Base-by-base conservation (phyloP, 2,797 vertebrate genomes). In the Manis javanica region DNA sequence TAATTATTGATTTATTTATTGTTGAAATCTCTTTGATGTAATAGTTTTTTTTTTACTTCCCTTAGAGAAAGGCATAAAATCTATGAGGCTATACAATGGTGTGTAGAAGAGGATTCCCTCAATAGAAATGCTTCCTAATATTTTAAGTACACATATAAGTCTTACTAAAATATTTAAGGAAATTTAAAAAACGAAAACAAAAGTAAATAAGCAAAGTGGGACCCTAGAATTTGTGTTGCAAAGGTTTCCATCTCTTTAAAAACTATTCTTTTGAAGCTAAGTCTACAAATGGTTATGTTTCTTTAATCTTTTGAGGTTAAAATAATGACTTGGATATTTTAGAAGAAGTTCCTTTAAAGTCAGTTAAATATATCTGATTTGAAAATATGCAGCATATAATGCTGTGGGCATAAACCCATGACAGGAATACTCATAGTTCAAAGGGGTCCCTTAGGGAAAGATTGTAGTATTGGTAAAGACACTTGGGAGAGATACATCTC, bases 1-100 rank as follows among this genome's bases (percentile, higher is more conserved):
- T 83, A 89, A 61, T 34, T 89, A 86, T 84, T 94, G 49, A 90
- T 74, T 83, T 82, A 49, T 77, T 46, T 87, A 49, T 77, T 87
- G 10, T 69, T 94, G n/a, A 29, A 64, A 23, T 49, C 1, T 4
- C 29, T 91, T 31, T 94, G 16, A 13, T 55, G 1, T 74, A 29
- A 74, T 59, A 72, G 6, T 39, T 39, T 37, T 26, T 16, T 46
- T 46, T 46, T 46, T n/a, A 46, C 9, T 46, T 31, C 26, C 46
- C n/a, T 83, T 61, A 49, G 8, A 83, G 16, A 7, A 82, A 90
- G 4, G 13, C 66, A 77, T 77, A 69, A 57, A 78, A 39, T 84
- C 2, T 42, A 14, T 11, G 2, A 85, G 5, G 8, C 12, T 88
- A 66, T 53, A 15, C 2, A 34, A 10, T 39, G 14, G 6, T 61